These are phyloP conservation scores for Lathronympha strigana DNA, from an alignment of 2,888 invertebrate genomes.

Conservation along the genomic window DNA sequence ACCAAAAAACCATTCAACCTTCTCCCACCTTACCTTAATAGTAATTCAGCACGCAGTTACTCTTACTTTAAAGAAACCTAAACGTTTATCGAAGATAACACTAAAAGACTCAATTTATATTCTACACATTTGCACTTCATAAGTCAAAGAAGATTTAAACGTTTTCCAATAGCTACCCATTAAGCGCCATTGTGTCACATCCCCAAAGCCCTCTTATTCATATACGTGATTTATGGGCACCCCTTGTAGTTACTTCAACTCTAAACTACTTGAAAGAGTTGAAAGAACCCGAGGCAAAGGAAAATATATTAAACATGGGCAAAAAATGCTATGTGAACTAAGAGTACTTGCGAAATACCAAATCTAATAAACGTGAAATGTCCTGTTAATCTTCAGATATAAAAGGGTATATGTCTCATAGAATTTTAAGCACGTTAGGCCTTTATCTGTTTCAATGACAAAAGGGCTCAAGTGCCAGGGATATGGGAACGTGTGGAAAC, in stretches of 20 bases:
- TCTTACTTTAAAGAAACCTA: too few species aligned
- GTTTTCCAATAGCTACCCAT: conserved; percentile 1
- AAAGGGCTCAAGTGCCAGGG: background rate
- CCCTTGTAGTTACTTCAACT: conserved; percentile 6
- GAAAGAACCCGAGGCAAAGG: too few species aligned
- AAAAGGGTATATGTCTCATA: background rate
- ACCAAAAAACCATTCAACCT: too few species aligned
- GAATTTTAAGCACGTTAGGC: background rate
- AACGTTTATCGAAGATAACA: too few species aligned
- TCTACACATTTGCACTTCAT: background rate
- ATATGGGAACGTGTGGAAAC: background rate
- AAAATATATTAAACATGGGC: conserved; percentile 14
- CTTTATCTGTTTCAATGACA: background rate
- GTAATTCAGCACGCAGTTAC: too few species aligned
- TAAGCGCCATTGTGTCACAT: conserved; percentile 6
- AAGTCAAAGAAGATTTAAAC: conserved; percentile 9
- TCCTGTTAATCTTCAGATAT: background rate
- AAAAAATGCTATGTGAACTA: conserved; percentile 18
- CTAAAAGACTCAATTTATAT: background rate
- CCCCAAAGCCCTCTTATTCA: conserved; percentile 21
- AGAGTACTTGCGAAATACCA: conserved; percentile 15
- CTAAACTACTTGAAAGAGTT: conserved; percentile 13
- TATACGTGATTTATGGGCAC: conserved; percentile 20
- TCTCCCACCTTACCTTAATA: too few species aligned
- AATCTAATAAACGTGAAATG: conserved; percentile 18